These are phyloP conservation scores for Cyphomyrus discorhynchus DNA, from an alignment of 2,113 vertebrate species.

Conservation along the genomic window DNA sequence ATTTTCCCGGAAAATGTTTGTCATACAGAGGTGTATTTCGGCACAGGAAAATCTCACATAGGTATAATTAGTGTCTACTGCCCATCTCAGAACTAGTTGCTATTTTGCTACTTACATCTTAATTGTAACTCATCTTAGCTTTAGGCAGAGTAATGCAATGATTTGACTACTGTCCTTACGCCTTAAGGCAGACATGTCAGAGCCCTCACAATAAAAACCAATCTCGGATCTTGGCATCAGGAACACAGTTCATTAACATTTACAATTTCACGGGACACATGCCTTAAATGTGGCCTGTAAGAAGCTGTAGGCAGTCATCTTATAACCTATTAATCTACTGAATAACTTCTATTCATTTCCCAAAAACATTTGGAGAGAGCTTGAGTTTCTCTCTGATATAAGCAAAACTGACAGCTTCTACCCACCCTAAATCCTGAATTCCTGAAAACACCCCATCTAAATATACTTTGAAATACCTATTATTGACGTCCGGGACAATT, in stretches of 20 bases:
- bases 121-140: background rate
- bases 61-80: background rate
- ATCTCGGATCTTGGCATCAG: background rate
- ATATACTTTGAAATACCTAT: background rate
- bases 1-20: background rate
- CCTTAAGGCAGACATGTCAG: background rate
- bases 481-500: background rate
- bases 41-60: background rate
- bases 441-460: background rate
- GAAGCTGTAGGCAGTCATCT: background rate
- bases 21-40: background rate
- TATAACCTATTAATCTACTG: background rate
- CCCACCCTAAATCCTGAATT: background rate
- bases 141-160: background rate
- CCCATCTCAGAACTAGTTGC: background rate
- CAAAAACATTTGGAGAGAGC: background rate
- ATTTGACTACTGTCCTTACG: background rate
- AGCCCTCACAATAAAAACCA: background rate
- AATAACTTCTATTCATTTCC: background rate
- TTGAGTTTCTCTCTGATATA: background rate
- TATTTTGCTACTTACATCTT: background rate
- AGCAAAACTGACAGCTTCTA: background rate
- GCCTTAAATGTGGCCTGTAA: background rate
- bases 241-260: background rate
- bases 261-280: background rate